Base-by-base conservation (phyloP, 1,140 invertebrate genomes). In the Neuroterus valhalla region DNA sequence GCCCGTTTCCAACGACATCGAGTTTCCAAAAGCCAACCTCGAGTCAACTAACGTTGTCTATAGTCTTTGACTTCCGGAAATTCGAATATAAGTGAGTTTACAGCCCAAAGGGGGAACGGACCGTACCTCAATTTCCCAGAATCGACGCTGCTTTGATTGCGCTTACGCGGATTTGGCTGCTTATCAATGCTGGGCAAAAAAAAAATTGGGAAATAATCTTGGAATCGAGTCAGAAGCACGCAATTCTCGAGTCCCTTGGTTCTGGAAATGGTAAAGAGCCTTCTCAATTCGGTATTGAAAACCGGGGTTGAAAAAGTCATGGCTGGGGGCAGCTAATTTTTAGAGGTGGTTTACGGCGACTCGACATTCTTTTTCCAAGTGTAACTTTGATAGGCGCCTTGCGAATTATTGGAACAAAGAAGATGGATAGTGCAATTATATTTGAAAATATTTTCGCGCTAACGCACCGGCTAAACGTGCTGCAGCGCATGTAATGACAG, bases 41-140 rank as follows among this genome's bases (percentile, higher is more conserved):
- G 12, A 26, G 10, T 23, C 21, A 4, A 62, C 55, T 62, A 62
- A 62, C 55, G 14, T n/a, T 31, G 14, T 62, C 55, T 38, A 62
- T 62, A 62, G 55, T 62, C 55, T 62, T 62, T 2, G 1, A 62
- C 55, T 62, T 62, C 55, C 55, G 55, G 55, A 62, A 62, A 62
- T 62, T 62, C 55, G 55, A 62, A 62, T 38, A 4, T 62, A 62
- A 31, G 55, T 62, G 55, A 62, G 55, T 62, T 62, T 62, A 31
- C 23, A 26, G 14, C 21, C 45, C 43, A 5, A 68, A 69, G 19
- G 48, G 19, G 38, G 48, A 68, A 68, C 14, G 67, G 66, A 73
- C 66, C 46, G 48, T 69, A 74, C 31, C 46, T 74, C 19, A 70
- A 69, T 69, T 69, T 50, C 26, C 44, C 38, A n/a, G 19, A 55